Percentiles rank a stretch among this genome's conserved stretches.
phyloP scores from a whole-genome alignment of 2,797 vertebrate genomes.

The Malacoctenus gilli region DNA sequence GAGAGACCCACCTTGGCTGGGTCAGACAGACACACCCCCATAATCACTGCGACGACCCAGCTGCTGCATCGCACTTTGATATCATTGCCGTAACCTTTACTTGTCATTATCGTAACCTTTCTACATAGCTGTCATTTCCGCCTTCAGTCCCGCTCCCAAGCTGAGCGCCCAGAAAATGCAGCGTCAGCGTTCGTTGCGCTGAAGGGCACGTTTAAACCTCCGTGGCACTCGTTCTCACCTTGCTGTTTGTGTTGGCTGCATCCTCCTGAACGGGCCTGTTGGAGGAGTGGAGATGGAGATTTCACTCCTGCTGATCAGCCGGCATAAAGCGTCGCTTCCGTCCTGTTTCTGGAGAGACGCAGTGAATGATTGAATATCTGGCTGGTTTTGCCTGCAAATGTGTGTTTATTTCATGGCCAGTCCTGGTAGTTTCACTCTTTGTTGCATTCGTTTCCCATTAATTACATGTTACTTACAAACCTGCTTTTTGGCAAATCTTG shows the following conservation, averaged over 20 bases:
- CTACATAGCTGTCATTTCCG: slow-evolving; percentile 68
- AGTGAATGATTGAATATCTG: too few relatives aligned
- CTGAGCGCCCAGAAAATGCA: slow-evolving; percentile 45
- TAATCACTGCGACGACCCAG: slow-evolving; percentile 63
- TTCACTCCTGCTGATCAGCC: slow-evolving; percentile 5
- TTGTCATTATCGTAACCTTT: slow-evolving; percentile 72
- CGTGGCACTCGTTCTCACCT: slow-evolving; percentile 54
- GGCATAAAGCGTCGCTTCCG: background rate
- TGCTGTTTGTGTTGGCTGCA: slow-evolving; percentile 39
- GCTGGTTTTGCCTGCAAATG: too few relatives aligned
- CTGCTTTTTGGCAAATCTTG: too few relatives aligned
- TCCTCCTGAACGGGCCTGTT: slow-evolving; percentile 26
- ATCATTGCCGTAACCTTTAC: slow-evolving; percentile 74
- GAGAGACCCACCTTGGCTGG: slow-evolving; percentile 62
- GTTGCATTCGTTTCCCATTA: too few relatives aligned
- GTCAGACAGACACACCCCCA: slow-evolving; percentile 65
- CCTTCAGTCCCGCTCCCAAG: slow-evolving; percentile 43
- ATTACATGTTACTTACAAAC: too few relatives aligned
- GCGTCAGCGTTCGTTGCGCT: slow-evolving; percentile 55
- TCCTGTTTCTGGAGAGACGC: too few relatives aligned
- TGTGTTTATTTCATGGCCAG: too few relatives aligned
- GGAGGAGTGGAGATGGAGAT: background rate
- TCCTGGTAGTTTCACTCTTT: too few relatives aligned
- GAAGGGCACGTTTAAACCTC: slow-evolving; percentile 63
- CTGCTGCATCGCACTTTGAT: slow-evolving; percentile 66